Conservation (phyloP, 2,888 invertebrate genomes). For the Melikaiella ostensackeni region DNA sequence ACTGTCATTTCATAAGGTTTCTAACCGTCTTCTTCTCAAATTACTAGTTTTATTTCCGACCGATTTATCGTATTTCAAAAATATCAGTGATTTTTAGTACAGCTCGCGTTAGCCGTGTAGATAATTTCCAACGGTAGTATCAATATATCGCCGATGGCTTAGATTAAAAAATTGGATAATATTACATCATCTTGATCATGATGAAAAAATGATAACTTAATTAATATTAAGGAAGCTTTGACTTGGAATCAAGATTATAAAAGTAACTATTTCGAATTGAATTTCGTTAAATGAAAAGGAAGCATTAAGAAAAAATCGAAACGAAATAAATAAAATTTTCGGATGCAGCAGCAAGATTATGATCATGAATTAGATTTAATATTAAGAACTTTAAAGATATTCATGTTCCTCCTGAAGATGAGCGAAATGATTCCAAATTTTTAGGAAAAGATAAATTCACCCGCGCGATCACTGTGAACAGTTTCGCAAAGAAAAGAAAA, state of each 20-base stretch:
- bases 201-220: neutral
- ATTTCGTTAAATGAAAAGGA: neutral
- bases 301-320: neutral
- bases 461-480: constrained; percentile 64
- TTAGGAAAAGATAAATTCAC: constrained; percentile 12
- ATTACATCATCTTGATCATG: neutral
- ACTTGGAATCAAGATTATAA: neutral
- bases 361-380: neutral
- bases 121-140: too few species aligned
- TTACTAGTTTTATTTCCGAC: too few species aligned
- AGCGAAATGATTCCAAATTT: neutral
- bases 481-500: constrained; percentile 54
- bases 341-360: neutral
- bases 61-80: too few species aligned
- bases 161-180: neutral
- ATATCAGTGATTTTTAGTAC: neutral
- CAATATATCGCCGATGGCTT: neutral
- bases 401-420: neutral
- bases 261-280: neutral
- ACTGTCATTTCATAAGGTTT: too few species aligned
- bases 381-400: neutral
- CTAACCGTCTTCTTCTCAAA: too few species aligned
- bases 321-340: neutral
- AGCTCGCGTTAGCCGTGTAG: too few species aligned
- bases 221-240: neutral